Evolutionary conservation across 2,888 invertebrate species (phyloP).

Genomic region (Monochamus alternatus): DNA sequence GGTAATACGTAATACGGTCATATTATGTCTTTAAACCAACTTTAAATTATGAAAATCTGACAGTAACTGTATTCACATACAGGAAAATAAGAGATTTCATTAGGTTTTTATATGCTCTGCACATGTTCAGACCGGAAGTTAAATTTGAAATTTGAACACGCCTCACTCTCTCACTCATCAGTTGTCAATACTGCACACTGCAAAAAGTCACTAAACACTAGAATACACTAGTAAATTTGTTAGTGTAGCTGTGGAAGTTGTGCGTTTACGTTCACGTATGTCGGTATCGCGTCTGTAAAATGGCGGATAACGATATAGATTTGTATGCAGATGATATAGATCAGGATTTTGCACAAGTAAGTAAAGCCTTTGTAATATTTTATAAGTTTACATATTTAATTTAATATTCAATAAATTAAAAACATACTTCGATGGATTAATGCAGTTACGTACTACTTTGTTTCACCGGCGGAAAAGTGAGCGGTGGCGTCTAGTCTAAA

Average conservation of each 20-base stretch:
- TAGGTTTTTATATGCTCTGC: too few relatives aligned
- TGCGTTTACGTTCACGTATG: neutral
- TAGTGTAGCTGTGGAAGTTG: neutral
- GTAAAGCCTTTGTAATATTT: conserved; percentile 36
- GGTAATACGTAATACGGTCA: too few relatives aligned
- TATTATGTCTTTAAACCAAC: too few relatives aligned
- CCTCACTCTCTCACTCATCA: neutral
- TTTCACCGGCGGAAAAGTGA: neutral
- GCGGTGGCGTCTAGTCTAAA: conserved; percentile 12
- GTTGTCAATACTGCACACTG: too few relatives aligned
- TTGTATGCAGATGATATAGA: conserved; percentile 97
- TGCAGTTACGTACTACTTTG: neutral
- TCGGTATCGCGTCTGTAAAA: conserved; percentile 71
- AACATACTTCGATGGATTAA: neutral
- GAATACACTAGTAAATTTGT: too few relatives aligned
- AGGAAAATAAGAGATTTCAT: too few relatives aligned
- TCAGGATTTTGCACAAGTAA: conserved; percentile 90
- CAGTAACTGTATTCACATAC: too few relatives aligned
- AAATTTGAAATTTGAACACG: too few relatives aligned
- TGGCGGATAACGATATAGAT: conserved; percentile 98
- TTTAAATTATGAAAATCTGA: too few relatives aligned
- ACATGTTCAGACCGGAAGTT: neutral
- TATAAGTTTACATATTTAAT: neutral
- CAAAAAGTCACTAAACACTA: too few relatives aligned
- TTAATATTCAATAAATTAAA: neutral